A percentile compares a stretch with the other conserved stretches of the same genome.
phyloP scores from a whole-genome alignment of 2,113 vertebrate genomes.

The Scortum barcoo region DNA sequence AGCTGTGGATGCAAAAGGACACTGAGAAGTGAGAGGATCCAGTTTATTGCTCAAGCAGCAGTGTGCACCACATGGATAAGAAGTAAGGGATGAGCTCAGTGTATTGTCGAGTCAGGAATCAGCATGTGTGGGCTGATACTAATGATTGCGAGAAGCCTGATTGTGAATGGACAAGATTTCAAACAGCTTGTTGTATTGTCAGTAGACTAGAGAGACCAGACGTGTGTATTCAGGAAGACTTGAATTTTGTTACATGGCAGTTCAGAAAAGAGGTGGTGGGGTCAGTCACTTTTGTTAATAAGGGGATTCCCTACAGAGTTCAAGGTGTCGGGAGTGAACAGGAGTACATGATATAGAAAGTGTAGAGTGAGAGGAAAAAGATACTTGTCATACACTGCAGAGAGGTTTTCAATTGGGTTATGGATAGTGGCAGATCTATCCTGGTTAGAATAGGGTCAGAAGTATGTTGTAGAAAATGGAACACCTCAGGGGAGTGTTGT shows the following conservation, averaged over 20 bases:
- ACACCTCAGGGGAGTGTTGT: not conserved
- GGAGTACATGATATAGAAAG: too few species aligned
- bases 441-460: too few species aligned
- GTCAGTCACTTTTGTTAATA: too few species aligned
- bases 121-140: not conserved
- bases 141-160: not conserved
- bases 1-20: not conserved
- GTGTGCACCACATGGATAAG: not conserved
- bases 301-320: too few species aligned
- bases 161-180: not conserved
- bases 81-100: not conserved
- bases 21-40: constrained; percentile 10
- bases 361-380: too few species aligned
- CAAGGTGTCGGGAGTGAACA: too few species aligned
- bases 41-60: not conserved
- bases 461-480: not conserved
- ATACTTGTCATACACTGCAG: not conserved
- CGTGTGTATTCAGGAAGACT: not conserved
- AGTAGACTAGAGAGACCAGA: too few species aligned
- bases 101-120: not conserved
- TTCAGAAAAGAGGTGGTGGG: too few species aligned
- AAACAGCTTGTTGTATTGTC: too few species aligned
- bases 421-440: not conserved
- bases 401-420: not conserved
- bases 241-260: not conserved